phyloP scores from a whole-genome alignment of 2,888 invertebrate species.

The Drosophila robusta region DNA sequence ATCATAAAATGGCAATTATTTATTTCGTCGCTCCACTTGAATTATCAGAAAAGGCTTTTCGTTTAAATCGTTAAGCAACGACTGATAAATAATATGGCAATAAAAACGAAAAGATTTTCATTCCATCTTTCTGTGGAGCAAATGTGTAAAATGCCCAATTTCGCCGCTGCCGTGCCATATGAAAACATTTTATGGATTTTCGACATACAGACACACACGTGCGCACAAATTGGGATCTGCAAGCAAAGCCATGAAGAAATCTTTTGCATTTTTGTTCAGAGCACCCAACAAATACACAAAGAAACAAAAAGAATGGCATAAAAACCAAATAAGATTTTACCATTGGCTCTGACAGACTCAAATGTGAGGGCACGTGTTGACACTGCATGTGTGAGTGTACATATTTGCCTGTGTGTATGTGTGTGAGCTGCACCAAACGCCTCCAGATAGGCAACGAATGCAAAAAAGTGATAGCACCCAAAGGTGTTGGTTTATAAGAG shows the following conservation, averaged over 20 bases:
- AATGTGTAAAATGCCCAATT: constrained; percentile 50
- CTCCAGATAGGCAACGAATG: constrained; percentile 27
- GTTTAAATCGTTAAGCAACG: constrained; percentile 48
- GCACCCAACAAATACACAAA: constrained; percentile 15
- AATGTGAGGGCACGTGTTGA: constrained; percentile 30
- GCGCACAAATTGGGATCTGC: constrained; percentile 21
- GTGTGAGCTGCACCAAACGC: constrained; percentile 24
- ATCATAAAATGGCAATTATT: constrained; percentile 36
- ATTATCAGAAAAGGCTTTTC: constrained; percentile 36
- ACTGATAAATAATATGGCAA: constrained; percentile 48
- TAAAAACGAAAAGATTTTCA: constrained; percentile 34
- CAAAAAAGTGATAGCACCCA: constrained; percentile 6
- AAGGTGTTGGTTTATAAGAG: neutral
- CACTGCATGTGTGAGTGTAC: constrained; percentile 4
- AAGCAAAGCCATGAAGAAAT: constrained; percentile 36
- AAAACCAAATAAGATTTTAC: constrained; percentile 61
- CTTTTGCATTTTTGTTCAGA: constrained; percentile 37
- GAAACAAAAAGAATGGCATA: constrained; percentile 39
- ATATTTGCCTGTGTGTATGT: constrained; percentile 5
- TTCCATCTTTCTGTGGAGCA: constrained; percentile 23
- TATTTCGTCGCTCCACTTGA: constrained; percentile 14
- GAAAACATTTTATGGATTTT: constrained; percentile 61
- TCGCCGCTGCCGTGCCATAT: constrained; percentile 20
- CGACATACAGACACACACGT: constrained; percentile 5
- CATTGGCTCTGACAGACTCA: constrained; percentile 7